phyloP scores from a whole-genome alignment of 1,140 invertebrate genomes.

The Ectropis grisescens region DNA sequence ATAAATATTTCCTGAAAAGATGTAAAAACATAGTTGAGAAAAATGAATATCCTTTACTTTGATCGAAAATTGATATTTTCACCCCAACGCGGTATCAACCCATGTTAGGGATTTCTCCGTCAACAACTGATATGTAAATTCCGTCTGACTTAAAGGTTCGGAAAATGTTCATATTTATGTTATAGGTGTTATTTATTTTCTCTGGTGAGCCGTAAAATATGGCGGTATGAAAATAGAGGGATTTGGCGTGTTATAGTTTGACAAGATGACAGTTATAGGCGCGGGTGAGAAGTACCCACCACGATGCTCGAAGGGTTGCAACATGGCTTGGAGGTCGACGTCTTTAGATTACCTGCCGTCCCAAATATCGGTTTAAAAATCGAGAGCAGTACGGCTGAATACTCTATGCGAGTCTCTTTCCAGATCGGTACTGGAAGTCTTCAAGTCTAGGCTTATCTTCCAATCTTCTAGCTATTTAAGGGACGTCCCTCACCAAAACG shows the following conservation, averaged over 20 bases:
- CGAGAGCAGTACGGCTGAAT: no score
- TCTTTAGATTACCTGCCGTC: no score
- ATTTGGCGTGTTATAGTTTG: constrained; percentile 54
- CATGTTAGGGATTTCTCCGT: constrained; percentile 48
- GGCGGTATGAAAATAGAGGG: constrained; percentile 56
- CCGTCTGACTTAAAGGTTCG: constrained; percentile 42
- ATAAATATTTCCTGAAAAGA: no score
- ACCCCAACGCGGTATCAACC: constrained; percentile 30
- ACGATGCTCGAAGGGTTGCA: no score
- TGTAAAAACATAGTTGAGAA: neutral
- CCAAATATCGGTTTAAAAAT: no score
- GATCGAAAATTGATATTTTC: constrained; percentile 28
- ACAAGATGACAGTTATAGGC: constrained; percentile 63
- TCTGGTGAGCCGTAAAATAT: constrained; percentile 58
- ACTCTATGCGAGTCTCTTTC: no score
- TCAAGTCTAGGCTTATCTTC: no score
- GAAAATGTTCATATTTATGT: constrained; percentile 59
- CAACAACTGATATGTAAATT: constrained; percentile 66
- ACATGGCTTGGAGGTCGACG: no score
- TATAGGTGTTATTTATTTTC: constrained; percentile 65
- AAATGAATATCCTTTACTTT: constrained; percentile 10
- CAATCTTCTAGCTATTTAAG: no score
- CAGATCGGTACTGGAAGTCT: no score
- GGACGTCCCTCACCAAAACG: no score
- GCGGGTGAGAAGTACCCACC: no score